Percentiles rank a stretch among this genome's conserved stretches.
These are phyloP conservation scores for Danaus plexippus DNA, from an alignment of 1,140 invertebrate species.

Conservation along the genomic window DNA sequence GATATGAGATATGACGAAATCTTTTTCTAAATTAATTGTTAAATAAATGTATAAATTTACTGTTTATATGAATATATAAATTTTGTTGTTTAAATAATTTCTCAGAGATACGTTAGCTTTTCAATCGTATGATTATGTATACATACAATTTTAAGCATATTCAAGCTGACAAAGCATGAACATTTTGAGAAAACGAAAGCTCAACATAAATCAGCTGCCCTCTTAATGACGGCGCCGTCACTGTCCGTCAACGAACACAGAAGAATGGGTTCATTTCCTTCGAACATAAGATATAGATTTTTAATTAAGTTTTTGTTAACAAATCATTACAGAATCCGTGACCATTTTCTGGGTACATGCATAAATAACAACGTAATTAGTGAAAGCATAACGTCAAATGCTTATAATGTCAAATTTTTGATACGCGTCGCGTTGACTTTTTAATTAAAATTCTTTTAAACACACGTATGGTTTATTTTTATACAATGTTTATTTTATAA, in stretches of 20 bases:
- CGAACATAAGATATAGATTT: constrained; percentile 65
- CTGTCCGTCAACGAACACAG: constrained; percentile 56
- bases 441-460: constrained; percentile 40
- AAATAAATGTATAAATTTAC: too few relatives aligned
- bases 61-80: too few relatives aligned
- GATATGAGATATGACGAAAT: too few relatives aligned
- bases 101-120: too few relatives aligned
- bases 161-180: too few relatives aligned
- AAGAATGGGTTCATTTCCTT: constrained; percentile 71
- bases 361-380: constrained; percentile 63
- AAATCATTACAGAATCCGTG: constrained; percentile 57
- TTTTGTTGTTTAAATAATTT: too few relatives aligned
- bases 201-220: constrained; percentile 33
- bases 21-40: too few relatives aligned
- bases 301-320: constrained; percentile 72
- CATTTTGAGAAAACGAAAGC: constrained; percentile 25
- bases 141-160: too few relatives aligned
- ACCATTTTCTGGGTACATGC: constrained; percentile 41
- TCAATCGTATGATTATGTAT: too few relatives aligned
- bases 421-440: constrained; percentile 34
- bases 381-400: constrained; percentile 38
- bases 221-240: constrained; percentile 60
- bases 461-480: too few relatives aligned
- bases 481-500: too few relatives aligned
- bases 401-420: constrained; percentile 45